Percentiles rank a stretch among this genome's conserved stretches.
Conservation (phyloP, 2,113 vertebrate genomes). For the Xyrauchen texanus region DNA sequence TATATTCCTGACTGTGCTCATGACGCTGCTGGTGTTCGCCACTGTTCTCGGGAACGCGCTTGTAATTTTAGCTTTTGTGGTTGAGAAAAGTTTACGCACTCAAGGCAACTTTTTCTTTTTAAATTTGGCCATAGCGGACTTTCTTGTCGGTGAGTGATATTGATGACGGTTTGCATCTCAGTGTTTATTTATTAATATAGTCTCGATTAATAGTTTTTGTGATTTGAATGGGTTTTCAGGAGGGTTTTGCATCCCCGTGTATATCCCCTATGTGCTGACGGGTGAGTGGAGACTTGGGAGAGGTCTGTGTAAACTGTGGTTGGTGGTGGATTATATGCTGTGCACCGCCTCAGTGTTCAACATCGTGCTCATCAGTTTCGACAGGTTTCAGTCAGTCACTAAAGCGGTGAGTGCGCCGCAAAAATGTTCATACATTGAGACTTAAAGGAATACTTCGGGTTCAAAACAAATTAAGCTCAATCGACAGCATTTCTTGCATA, state of each 20-base stretch:
- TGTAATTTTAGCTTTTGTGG: conserved; percentile 74
- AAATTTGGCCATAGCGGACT: conserved; percentile 77
- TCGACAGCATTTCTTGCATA: too few relatives aligned
- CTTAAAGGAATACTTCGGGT: too few relatives aligned
- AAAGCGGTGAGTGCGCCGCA: conserved; percentile 64
- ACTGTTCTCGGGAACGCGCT: conserved; percentile 75
- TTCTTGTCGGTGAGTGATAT: conserved; percentile 75
- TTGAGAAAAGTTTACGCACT: conserved; percentile 72
- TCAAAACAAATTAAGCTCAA: too few relatives aligned
- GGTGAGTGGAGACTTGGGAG: conserved; percentile 72
- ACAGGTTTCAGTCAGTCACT: conserved; percentile 76
- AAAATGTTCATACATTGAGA: background rate
- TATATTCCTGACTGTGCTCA: conserved; percentile 67
- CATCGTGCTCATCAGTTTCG: conserved; percentile 79
- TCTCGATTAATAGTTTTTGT: background rate
- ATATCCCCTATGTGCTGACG: conserved; percentile 75
- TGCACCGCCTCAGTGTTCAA: conserved; percentile 78
- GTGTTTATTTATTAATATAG: background rate
- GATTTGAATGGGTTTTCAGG: conserved; percentile 59
- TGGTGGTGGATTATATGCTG: conserved; percentile 75
- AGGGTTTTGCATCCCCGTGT: conserved; percentile 77
- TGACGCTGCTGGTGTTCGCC: conserved; percentile 73
- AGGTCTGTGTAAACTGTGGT: conserved; percentile 74
- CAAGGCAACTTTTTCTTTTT: conserved; percentile 79
- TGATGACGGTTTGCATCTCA: background rate